Evolutionary conservation across 2,113 vertebrate genomes (phyloP).

Genomic region (Rhinolophus ferrumequinum): DNA sequence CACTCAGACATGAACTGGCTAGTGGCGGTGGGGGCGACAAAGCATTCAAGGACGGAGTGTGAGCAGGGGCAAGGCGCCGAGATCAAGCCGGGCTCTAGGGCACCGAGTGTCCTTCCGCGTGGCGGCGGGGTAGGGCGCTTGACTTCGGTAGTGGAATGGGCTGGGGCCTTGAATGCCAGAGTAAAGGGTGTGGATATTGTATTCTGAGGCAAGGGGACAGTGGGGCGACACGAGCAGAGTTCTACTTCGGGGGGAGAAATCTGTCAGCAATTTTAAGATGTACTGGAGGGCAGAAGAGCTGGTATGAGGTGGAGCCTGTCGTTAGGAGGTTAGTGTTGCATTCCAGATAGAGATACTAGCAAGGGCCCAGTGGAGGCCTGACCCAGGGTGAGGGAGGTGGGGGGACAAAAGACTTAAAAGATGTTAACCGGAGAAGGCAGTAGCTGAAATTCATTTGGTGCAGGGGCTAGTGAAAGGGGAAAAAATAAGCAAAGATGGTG

Average conservation of each 20-base stretch:
- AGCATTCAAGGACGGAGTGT: not conserved
- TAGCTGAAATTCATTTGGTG: not conserved
- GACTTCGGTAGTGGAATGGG: accelerated
- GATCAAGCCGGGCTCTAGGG: not conserved
- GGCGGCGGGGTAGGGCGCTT: not conserved
- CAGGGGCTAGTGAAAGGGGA: not conserved
- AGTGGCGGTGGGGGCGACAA: not conserved
- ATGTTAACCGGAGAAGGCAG: not conserved
- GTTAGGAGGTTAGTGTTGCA: not conserved
- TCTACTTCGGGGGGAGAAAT: not conserved
- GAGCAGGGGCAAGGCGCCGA: not conserved
- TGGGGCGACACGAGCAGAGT: not conserved
- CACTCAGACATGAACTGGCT: not conserved
- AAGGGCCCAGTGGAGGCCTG: not conserved
- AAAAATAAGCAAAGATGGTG: not conserved
- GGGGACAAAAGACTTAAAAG: not conserved
- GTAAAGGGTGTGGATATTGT: not conserved
- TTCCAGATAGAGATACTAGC: not conserved
- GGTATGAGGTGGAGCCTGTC: not conserved
- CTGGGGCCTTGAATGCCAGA: not conserved
- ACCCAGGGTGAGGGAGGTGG: not conserved
- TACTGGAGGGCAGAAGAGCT: not conserved
- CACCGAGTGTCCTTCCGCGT: not conserved
- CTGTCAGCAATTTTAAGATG: not conserved
- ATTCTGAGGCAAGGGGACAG: not conserved